Evolutionary conservation across 30 jellyfish, hydroid and myxozoan genomes (phyloP).

Genomic region (Mastigias papua): DNA sequence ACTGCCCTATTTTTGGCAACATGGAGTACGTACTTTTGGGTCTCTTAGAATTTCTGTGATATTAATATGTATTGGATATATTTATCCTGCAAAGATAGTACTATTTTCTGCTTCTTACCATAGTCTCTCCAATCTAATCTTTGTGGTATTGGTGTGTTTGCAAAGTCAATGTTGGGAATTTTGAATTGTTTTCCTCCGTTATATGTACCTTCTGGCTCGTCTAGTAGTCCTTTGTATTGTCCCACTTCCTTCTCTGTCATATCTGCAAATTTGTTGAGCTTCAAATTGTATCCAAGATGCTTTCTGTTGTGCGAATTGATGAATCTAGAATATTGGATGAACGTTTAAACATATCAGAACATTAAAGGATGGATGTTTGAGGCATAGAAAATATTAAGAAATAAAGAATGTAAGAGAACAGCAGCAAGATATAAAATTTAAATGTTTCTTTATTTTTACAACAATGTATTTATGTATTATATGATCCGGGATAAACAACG

Average conservation of each 20-base stretch:
- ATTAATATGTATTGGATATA: too few relatives aligned
- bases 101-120: slow-evolving; percentile 52
- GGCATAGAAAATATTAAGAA: too few relatives aligned
- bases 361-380: too few relatives aligned
- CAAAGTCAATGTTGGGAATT: slow-evolving; percentile 80
- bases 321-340: slow-evolving; percentile 42
- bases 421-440: too few relatives aligned
- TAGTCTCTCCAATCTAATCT: slow-evolving; percentile 89
- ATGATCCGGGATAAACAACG: too few relatives aligned
- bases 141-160: slow-evolving; percentile 78
- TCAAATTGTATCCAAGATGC: slow-evolving; percentile 79
- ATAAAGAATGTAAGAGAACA: too few relatives aligned
- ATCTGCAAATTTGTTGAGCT: slow-evolving; percentile 89
- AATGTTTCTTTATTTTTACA: too few relatives aligned
- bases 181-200: slow-evolving; percentile 81
- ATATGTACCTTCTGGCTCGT: slow-evolving; percentile 81
- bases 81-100: too few relatives aligned
- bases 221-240: slow-evolving; percentile 80
- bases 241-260: slow-evolving; percentile 89
- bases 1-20: too few relatives aligned
- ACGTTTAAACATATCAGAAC: not conserved
- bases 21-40: too few relatives aligned
- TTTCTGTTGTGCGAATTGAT: slow-evolving; percentile 75
- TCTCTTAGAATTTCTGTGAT: too few relatives aligned
- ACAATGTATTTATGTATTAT: too few relatives aligned